Conservation (phyloP, 1,140 invertebrate genomes). For the Papilio dardanus region DNA sequence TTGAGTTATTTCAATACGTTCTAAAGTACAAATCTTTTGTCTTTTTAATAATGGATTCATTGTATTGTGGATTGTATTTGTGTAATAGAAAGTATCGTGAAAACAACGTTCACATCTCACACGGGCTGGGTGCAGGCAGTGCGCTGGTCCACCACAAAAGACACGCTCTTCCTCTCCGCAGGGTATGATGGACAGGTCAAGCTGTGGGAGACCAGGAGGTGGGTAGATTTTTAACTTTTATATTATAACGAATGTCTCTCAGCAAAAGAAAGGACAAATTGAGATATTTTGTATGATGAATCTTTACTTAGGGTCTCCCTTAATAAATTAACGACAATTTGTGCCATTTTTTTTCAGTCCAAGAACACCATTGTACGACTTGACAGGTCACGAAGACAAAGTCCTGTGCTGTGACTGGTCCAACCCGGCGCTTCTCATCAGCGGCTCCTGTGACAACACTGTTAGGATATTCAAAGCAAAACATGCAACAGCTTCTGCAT, state of each 20-base stretch:
- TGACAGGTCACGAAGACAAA: slow-evolving; percentile 97
- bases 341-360: slow-evolving; percentile 85
- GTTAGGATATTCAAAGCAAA: slow-evolving; percentile 94
- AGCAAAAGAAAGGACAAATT: too few species aligned
- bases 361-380: slow-evolving; percentile 95
- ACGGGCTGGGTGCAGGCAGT: slow-evolving; percentile 95
- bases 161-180: slow-evolving; percentile 96
- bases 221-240: too few species aligned
- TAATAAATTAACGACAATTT: too few species aligned
- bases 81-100: slow-evolving; percentile 91
- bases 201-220: slow-evolving; percentile 97
- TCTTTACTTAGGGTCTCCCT: too few species aligned
- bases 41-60: too few species aligned
- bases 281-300: too few species aligned
- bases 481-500: slow-evolving; percentile 54
- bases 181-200: slow-evolving; percentile 96
- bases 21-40: not conserved
- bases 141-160: slow-evolving; percentile 92
- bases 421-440: slow-evolving; percentile 92
- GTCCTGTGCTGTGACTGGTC: slow-evolving; percentile 97
- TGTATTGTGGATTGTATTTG: not conserved
- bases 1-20: too few species aligned
- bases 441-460: slow-evolving; percentile 96
- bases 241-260: too few species aligned
- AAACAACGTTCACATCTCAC: slow-evolving; percentile 94